phyloP scores from a whole-genome alignment of 2,797 vertebrate species.

The Apogon hyalosoma region DNA sequence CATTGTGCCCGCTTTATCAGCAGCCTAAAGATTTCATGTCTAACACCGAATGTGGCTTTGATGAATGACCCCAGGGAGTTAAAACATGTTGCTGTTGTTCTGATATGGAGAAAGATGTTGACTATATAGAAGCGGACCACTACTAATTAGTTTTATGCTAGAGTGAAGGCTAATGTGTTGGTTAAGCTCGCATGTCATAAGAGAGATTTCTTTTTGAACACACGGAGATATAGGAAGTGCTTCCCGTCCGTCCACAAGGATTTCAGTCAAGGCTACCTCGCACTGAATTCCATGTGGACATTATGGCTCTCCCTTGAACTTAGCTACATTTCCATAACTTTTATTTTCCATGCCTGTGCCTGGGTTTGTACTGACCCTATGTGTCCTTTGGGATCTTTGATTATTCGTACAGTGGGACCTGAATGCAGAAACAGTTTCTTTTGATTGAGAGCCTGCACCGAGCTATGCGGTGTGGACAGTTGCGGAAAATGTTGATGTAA shows the following conservation, averaged over 20 bases:
- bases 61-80: constrained; percentile 39
- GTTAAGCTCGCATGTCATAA: constrained; percentile 40
- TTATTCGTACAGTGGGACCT: constrained; percentile 72
- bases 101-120: constrained; percentile 36
- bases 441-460: constrained; percentile 71
- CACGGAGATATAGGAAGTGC: constrained; percentile 35
- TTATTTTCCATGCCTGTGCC: constrained; percentile 72
- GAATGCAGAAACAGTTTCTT: constrained; percentile 72
- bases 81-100: constrained; percentile 27
- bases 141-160: constrained; percentile 34
- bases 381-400: constrained; percentile 74
- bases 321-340: constrained; percentile 79
- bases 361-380: constrained; percentile 72
- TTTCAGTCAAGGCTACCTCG: constrained; percentile 37
- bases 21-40: constrained; percentile 40
- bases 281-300: constrained; percentile 66
- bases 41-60: constrained; percentile 39
- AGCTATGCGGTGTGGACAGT: constrained; percentile 41
- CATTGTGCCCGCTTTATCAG: constrained; percentile 41
- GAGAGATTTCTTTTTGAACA: constrained; percentile 34
- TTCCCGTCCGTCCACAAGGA: constrained; percentile 46
- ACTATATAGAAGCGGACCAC: constrained; percentile 24
- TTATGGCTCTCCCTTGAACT: constrained; percentile 62
- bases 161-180: constrained; percentile 21
- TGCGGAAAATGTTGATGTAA: constrained; percentile 59